Evolutionary conservation across 2,888 invertebrate genomes (phyloP).

Genomic region (Tethea ocularis): DNA sequence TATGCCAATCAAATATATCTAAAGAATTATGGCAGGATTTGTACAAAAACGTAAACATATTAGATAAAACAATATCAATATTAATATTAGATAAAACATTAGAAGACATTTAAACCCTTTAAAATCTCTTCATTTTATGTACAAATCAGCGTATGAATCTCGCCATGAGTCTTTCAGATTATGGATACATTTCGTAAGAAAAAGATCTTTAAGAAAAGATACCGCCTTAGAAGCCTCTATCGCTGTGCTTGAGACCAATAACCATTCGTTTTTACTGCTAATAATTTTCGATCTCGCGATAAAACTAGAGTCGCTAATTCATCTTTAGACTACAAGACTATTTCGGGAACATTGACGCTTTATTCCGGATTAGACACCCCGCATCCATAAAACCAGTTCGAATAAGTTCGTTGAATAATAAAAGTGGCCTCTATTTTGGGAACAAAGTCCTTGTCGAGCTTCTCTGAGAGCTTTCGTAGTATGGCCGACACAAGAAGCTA

Average conservation of each 20-base stretch:
- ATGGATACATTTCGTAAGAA: too few species aligned
- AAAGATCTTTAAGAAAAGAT: too few species aligned
- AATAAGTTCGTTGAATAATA: conserved; percentile 71
- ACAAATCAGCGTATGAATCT: too few species aligned
- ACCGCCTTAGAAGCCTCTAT: not conserved
- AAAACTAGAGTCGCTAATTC: conserved; percentile 1
- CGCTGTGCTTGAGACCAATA: not conserved
- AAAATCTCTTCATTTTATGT: too few species aligned
- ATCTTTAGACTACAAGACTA: conserved; percentile 24
- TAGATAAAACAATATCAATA: too few species aligned
- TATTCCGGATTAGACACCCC: conserved; percentile 60
- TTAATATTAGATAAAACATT: too few species aligned
- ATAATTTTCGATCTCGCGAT: conserved; percentile 1
- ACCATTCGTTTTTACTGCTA: conserved; percentile 1
- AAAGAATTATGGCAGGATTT: too few species aligned
- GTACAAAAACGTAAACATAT: too few species aligned
- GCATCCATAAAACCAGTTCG: conserved; percentile 70
- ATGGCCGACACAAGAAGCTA: not conserved
- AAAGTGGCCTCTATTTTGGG: conserved; percentile 75
- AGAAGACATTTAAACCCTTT: too few species aligned
- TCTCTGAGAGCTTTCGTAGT: conserved; percentile 23
- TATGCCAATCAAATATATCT: too few species aligned
- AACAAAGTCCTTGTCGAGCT: conserved; percentile 67
- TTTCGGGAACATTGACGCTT: conserved; percentile 53
- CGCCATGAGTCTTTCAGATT: too few species aligned